These are phyloP conservation scores for Ateles fusciceps DNA, from an alignment of 2,797 vertebrate genomes.

Conservation along the genomic window DNA sequence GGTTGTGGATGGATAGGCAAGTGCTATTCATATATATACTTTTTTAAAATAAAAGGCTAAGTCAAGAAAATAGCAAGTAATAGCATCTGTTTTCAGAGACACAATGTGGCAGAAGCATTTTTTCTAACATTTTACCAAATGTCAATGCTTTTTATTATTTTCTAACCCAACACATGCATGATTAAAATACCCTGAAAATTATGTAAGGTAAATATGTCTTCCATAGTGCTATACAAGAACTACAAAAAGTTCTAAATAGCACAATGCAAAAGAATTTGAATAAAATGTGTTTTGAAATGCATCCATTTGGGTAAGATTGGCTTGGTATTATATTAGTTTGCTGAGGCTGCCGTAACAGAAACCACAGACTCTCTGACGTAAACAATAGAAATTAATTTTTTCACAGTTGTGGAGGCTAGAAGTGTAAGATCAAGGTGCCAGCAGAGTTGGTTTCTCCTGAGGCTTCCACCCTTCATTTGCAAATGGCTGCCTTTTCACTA, in stretches of 20 bases:
- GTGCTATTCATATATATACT: background rate
- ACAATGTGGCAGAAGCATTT: background rate
- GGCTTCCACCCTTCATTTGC: background rate
- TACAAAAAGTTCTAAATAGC: background rate
- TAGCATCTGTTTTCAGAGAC: background rate
- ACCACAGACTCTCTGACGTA: background rate
- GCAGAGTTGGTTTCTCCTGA: background rate
- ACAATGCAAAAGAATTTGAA: background rate
- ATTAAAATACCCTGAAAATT: slow-evolving; percentile 6
- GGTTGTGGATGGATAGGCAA: background rate
- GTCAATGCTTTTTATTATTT: background rate
- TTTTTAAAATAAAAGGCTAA: background rate
- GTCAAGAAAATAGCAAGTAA: background rate
- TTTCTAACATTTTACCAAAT: background rate
- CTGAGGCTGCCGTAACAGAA: background rate
- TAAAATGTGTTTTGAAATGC: background rate
- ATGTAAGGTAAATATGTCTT: background rate
- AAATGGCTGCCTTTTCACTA: background rate
- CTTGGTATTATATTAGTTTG: background rate
- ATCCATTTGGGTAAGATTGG: background rate
- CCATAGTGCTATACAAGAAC: background rate
- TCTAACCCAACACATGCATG: background rate
- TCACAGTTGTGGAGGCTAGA: background rate
- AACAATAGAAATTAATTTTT: background rate
- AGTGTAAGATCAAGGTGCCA: background rate